Conservation (phyloP, 2,888 invertebrate species). For the Carterocephalus palaemon region DNA sequence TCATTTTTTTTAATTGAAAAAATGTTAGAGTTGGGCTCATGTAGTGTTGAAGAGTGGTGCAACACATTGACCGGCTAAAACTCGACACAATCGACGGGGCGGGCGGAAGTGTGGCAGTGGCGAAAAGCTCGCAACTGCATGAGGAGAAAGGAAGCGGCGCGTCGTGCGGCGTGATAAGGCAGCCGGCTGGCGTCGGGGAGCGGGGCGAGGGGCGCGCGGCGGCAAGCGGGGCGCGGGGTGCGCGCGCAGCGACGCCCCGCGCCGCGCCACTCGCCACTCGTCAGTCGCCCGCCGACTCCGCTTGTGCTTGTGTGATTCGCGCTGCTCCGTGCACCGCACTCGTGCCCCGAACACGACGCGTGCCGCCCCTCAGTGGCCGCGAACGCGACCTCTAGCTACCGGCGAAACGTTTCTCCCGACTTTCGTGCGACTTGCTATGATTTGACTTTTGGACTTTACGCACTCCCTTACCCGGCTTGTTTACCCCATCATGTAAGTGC, state of each 20-base stretch:
- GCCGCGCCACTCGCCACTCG: constrained; percentile 67
- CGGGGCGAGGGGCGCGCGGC: constrained; percentile 44
- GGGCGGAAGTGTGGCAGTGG: constrained; percentile 76
- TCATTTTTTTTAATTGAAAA: constrained; percentile 1
- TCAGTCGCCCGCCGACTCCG: constrained; percentile 81
- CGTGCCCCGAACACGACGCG: constrained; percentile 78
- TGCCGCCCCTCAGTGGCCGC: constrained; percentile 79
- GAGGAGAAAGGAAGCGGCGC: constrained; percentile 77
- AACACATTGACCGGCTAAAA: constrained; percentile 66
- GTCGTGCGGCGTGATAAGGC: constrained; percentile 74
- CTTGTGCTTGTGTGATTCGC: constrained; percentile 80
- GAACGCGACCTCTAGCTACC: constrained; percentile 81
- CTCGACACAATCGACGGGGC: constrained; percentile 64
- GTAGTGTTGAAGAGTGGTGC: constrained; percentile 43
- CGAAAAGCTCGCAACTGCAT: constrained; percentile 77
- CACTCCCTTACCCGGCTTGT: constrained; percentile 76
- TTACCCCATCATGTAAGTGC: constrained; percentile 78
- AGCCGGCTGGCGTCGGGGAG: constrained; percentile 61
- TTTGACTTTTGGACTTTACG: constrained; percentile 71
- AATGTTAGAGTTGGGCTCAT: constrained; percentile 9
- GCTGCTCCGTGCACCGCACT: constrained; percentile 78
- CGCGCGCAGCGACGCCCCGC: constrained; percentile 72
- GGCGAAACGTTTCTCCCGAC: constrained; percentile 74
- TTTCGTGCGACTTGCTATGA: constrained; percentile 75
- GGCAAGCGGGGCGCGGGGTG: constrained; percentile 52